Conservation (phyloP, 2,888 invertebrate genomes). For the Drosophila kanekoi region DNA sequence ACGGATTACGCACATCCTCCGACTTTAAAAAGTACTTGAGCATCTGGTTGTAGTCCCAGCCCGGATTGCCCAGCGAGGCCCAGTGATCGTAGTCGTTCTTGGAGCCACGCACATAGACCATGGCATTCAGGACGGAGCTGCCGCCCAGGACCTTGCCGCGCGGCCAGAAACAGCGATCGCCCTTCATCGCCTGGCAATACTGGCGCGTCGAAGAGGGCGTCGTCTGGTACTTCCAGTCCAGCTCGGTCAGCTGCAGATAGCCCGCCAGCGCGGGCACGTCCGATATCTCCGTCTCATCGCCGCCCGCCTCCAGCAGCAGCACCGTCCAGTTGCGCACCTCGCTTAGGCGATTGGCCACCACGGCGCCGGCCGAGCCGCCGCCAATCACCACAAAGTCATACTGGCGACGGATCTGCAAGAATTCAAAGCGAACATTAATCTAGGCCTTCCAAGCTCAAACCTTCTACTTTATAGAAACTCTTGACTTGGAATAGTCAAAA, state of each 20-base stretch:
- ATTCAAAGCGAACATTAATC: neutral
- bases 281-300: constrained; percentile 94
- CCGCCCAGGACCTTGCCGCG: constrained; percentile 96
- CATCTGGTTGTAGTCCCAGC: constrained; percentile 94
- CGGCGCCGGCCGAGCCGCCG: constrained; percentile 95
- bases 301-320: constrained; percentile 93
- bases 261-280: constrained; percentile 94
- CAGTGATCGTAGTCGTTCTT: constrained; percentile 94
- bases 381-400: constrained; percentile 96
- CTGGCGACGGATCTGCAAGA: constrained; percentile 89
- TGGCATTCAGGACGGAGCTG: constrained; percentile 94
- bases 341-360: constrained; percentile 93
- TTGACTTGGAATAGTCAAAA: no score
- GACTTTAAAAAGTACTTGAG: constrained; percentile 94
- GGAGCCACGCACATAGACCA: constrained; percentile 96
- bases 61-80: constrained; percentile 92
- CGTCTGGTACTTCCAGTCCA: constrained; percentile 97
- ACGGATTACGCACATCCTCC: constrained; percentile 94
- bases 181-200: constrained; percentile 95
- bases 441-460: no score
- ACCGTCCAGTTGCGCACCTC: constrained; percentile 93
- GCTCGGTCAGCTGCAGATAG: constrained; percentile 93
- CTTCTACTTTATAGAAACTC: no score
- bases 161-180: constrained; percentile 95
- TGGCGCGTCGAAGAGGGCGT: constrained; percentile 91